Evolutionary conservation across 2,888 invertebrate species (phyloP).

Genomic region (Hydroisotoma schaefferi): DNA sequence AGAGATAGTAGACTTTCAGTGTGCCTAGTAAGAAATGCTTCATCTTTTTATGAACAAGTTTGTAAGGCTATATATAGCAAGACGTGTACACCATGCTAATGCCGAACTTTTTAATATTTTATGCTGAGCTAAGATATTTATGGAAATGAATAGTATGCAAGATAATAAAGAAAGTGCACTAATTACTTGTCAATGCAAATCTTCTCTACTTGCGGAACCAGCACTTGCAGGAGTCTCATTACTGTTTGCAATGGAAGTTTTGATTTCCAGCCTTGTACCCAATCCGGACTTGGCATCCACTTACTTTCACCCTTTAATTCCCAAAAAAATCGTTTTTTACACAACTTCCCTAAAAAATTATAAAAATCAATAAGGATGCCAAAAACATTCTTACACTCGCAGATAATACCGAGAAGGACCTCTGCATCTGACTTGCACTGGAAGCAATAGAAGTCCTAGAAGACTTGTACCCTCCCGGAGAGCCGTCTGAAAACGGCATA

Average conservation of each 20-base stretch:
- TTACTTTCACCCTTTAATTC: conserved; percentile 46
- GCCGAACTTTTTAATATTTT: too few species aligned
- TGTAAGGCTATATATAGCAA: too few species aligned
- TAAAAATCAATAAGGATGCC: too few species aligned
- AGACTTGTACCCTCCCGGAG: conserved; percentile 28
- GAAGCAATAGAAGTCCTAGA: conserved; percentile 14
- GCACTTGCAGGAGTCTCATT: conserved; percentile 94
- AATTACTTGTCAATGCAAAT: conserved; percentile 97
- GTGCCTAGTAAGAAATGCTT: too few species aligned
- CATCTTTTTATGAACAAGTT: too few species aligned
- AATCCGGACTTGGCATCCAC: conserved; percentile 92
- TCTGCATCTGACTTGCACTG: conserved; percentile 40
- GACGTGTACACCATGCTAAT: too few species aligned
- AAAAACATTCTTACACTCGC: conserved; percentile 39
- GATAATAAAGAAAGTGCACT: neutral
- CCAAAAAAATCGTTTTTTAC: too few species aligned
- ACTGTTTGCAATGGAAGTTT: conserved; percentile 98
- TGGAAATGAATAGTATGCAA: too few species aligned
- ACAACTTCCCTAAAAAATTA: too few species aligned
- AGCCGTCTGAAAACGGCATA: conserved; percentile 42
- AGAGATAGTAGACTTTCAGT: too few species aligned
- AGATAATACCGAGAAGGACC: conserved; percentile 47
- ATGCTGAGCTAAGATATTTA: too few species aligned
- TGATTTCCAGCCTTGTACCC: conserved; percentile 94
- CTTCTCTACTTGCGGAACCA: conserved; percentile 99